Evolutionary conservation across 1,140 invertebrate species (phyloP).

Genomic region (Grapholita molesta): DNA sequence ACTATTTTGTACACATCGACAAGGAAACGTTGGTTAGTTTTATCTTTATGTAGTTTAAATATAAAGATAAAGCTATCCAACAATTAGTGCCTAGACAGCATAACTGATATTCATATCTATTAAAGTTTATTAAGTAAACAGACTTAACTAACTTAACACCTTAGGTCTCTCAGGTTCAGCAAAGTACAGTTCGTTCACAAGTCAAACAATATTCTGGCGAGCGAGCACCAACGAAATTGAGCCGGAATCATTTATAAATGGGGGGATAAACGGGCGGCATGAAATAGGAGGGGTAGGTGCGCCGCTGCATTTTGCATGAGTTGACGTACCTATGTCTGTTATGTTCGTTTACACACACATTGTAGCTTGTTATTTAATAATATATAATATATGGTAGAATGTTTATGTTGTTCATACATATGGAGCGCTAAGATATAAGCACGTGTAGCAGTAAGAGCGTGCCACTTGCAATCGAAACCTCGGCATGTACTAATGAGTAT

Average conservation of each 20-base stretch:
- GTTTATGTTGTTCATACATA: no score
- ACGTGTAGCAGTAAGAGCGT: no score
- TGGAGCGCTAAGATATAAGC: no score
- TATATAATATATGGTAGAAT: no score
- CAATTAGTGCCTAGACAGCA: not conserved
- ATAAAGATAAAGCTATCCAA: no score
- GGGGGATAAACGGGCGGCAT: conserved; percentile 42
- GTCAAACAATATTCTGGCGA: conserved; percentile 61
- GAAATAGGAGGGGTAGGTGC: conserved; percentile 46
- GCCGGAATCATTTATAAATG: conserved; percentile 72
- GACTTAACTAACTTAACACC: not conserved
- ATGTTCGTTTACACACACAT: conserved; percentile 16
- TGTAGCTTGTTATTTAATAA: not conserved
- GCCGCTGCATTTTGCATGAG: conserved; percentile 67
- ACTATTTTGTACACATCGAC: no score
- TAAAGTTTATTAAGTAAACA: not conserved
- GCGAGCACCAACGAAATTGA: conserved; percentile 57
- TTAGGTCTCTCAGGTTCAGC: not conserved
- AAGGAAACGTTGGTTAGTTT: no score
- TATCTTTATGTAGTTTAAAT: no score
- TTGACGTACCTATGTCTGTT: conserved; percentile 42
- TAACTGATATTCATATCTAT: not conserved
- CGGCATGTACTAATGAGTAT: no score
- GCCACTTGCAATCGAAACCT: no score
- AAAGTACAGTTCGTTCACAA: conserved; percentile 38